Evolutionary conservation across 2,113 vertebrate species (phyloP).

Genomic region (Heterochromis multidens): DNA sequence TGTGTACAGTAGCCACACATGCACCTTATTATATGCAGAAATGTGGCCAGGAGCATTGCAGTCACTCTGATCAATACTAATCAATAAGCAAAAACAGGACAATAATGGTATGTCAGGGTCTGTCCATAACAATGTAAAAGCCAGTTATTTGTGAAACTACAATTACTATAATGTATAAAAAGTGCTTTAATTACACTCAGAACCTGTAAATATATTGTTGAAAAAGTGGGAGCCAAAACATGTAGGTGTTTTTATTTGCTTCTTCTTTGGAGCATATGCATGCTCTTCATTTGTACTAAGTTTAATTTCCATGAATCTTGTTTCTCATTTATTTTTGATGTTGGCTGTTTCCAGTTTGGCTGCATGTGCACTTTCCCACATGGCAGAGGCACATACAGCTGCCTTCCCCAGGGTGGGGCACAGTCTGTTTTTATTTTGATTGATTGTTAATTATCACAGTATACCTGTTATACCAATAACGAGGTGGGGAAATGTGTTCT

Average conservation of each 20-base stretch:
- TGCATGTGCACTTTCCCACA: neutral
- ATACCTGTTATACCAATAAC: neutral
- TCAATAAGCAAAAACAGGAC: neutral
- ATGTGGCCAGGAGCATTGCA: neutral
- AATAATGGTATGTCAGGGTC: neutral
- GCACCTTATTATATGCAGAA: neutral
- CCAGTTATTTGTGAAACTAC: neutral
- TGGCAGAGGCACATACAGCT: neutral
- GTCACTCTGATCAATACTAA: neutral
- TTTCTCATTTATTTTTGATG: neutral
- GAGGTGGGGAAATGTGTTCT: neutral
- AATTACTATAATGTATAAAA: neutral
- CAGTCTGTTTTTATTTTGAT: neutral
- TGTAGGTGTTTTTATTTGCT: conserved; percentile 24
- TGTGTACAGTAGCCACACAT: neutral
- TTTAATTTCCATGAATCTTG: neutral
- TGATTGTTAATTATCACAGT: accelerated
- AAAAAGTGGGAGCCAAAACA: neutral
- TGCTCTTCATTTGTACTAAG: neutral
- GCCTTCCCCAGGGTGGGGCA: neutral
- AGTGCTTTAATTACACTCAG: neutral
- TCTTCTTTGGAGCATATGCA: conserved; percentile 8
- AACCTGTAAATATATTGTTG: neutral
- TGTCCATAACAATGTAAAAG: neutral
- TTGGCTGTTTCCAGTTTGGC: neutral